Conservation (phyloP, 37 sponge, comb jelly and placozoan genomes). For the Bolinopsis microptera region DNA sequence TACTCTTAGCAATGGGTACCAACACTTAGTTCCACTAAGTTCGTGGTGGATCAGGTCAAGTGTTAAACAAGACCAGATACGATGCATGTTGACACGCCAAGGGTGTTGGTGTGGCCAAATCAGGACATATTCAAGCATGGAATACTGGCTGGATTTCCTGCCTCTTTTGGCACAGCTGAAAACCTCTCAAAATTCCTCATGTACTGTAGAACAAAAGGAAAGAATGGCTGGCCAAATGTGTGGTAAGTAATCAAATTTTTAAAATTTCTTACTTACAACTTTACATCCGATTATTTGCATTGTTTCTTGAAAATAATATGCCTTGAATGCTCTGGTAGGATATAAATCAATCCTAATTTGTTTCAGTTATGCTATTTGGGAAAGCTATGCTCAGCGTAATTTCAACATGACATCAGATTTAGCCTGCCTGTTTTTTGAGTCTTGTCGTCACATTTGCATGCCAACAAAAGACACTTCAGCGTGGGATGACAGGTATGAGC, state of each 20-base stretch:
- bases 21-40: too few relatives aligned
- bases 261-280: too few relatives aligned
- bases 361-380: slow-evolving; percentile 66
- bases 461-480: not conserved
- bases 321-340: too few relatives aligned
- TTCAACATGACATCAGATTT: not conserved
- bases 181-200: slow-evolving; percentile 35
- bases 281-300: too few relatives aligned
- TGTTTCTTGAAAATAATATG: too few relatives aligned
- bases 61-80: too few relatives aligned
- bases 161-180: slow-evolving; percentile 45
- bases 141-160: slow-evolving; percentile 31
- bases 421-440: slow-evolving; percentile 18
- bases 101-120: slow-evolving; percentile 47
- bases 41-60: too few relatives aligned
- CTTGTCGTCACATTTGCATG: slow-evolving; percentile 49
- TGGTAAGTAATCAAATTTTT: not conserved
- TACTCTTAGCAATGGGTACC: too few relatives aligned
- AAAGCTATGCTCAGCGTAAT: slow-evolving; percentile 49
- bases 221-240: slow-evolving; percentile 49
- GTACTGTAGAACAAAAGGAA: slow-evolving; percentile 42
- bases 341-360: too few relatives aligned
- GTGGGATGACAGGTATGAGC: slow-evolving; percentile 38
- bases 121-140: slow-evolving; percentile 47
- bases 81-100: not conserved